These are phyloP conservation scores for Hormaphis cornu DNA, from an alignment of 1,140 invertebrate genomes.

Conservation along the genomic window DNA sequence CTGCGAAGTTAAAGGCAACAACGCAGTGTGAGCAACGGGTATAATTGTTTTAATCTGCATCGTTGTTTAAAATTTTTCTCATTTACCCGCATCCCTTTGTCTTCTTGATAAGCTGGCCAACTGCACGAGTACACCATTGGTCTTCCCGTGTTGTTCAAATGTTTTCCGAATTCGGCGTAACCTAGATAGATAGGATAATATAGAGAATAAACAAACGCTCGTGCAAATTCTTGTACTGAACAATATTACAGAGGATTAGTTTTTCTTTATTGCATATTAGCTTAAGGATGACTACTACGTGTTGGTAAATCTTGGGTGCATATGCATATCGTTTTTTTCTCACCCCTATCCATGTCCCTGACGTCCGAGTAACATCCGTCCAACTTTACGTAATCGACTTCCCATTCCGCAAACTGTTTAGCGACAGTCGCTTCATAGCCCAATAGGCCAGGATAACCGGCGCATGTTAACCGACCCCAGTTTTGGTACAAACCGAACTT, in stretches of 20 bases:
- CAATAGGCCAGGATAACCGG: slow-evolving; percentile 85
- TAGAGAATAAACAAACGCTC: too few relatives aligned
- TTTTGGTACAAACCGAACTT: slow-evolving; percentile 98
- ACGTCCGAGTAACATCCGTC: slow-evolving; percentile 84
- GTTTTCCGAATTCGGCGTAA: slow-evolving; percentile 62
- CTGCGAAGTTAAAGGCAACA: too few relatives aligned
- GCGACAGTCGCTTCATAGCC: slow-evolving; percentile 77
- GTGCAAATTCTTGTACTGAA: too few relatives aligned
- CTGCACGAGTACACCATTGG: slow-evolving; percentile 81
- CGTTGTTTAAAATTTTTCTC: too few relatives aligned
- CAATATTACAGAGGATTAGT: too few relatives aligned
- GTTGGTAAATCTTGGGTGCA: too few relatives aligned
- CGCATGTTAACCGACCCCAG: slow-evolving; percentile 89
- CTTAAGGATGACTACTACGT: too few relatives aligned
- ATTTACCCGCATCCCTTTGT: slow-evolving; percentile 39
- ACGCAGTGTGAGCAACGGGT: too few relatives aligned
- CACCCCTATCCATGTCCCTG: slow-evolving; percentile 33
- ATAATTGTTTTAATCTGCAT: too few relatives aligned
- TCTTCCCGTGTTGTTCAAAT: slow-evolving; percentile 66
- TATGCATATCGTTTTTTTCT: neutral
- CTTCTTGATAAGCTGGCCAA: slow-evolving; percentile 69
- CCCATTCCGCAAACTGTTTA: slow-evolving; percentile 88
- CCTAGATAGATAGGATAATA: slow-evolving; percentile 44
- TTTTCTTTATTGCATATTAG: too few relatives aligned
- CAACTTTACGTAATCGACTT: slow-evolving; percentile 91